Base-by-base conservation (phyloP, 2,888 invertebrate genomes). In the Caenorhabditis doughertyi region DNA sequence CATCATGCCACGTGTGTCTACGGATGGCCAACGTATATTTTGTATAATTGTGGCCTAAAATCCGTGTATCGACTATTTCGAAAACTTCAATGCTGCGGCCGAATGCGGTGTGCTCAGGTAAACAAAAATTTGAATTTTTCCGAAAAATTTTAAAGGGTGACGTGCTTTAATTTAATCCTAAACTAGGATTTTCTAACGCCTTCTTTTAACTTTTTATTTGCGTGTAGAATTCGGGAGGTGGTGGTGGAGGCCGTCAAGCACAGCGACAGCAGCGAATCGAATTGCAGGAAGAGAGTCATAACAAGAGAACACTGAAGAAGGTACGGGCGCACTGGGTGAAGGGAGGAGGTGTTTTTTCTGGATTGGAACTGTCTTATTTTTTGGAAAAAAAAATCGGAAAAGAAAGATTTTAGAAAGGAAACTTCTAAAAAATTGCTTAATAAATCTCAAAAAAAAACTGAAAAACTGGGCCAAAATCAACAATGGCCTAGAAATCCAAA, bases 1-100 rank as follows among this genome's bases (percentile, higher is more conserved):
- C 94, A 95, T 91, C 94, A 95, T 87, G 95, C 96, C 0, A 94
- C 95, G 92, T 95, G 95, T 5, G 95, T 95, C 8, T 97, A 97
- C 92, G 96, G 96, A 0, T 96, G 96, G 96, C 95, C 96, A 0
- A 95, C 95, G 89, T 95, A 95, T 80, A 47, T 90, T 47, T 44
- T 87, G 21, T 86, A 89, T 55, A 90, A 91, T 62, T 88, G 84
- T 47, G 80, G 84, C 13, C 74, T 62, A 51, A 47, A 64, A 25
- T 72, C 89, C 2, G 85, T 85, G 58, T 81, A 23, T 58, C 68
- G 77, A n/a, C 79, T 90, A 21, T 84, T 65, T 25, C 47, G 84
- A 35, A 80, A 70, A 16, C 49, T 88, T 2, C 86, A 86, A 53
- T 89, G 86, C 53, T 89, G 88, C 56, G 86, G 85, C 32, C 62